Conservation (phyloP, 2,797 vertebrate species). For the Xiphorhynchus erythropygius region DNA sequence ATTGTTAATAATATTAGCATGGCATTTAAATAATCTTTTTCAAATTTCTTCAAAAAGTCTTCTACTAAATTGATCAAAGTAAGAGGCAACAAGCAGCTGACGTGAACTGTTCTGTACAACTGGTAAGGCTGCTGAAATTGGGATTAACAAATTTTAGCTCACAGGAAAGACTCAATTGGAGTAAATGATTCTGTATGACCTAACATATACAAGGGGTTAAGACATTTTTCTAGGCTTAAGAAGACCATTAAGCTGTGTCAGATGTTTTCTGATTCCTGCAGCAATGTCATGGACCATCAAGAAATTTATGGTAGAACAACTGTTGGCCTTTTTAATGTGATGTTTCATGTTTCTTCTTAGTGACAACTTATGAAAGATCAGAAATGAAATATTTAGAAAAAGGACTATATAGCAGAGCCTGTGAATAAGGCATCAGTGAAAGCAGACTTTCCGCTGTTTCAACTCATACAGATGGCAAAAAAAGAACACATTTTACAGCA, state of each 20-base stretch:
- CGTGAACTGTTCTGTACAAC: background rate
- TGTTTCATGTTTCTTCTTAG: background rate
- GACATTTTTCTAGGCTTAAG: background rate
- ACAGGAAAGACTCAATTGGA: background rate
- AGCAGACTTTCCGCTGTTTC: too few relatives aligned
- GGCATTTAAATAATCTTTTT: background rate
- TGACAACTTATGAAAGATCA: background rate
- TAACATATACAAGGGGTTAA: background rate
- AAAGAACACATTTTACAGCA: too few relatives aligned
- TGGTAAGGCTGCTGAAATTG: background rate
- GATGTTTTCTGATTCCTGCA: background rate
- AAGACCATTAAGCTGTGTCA: background rate
- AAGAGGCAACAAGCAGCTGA: background rate
- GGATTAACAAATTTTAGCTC: background rate
- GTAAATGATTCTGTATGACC: background rate
- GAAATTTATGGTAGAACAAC: background rate
- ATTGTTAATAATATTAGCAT: background rate
- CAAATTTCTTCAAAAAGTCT: background rate
- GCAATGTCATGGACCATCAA: background rate
- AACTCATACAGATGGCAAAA: too few relatives aligned
- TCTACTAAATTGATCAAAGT: background rate
- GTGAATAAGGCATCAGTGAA: too few relatives aligned
- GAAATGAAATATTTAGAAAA: background rate
- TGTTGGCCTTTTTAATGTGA: background rate
- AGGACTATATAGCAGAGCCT: too few relatives aligned